These are phyloP conservation scores for Sipha flava DNA, from an alignment of 1,140 invertebrate genomes.

Conservation along the genomic window DNA sequence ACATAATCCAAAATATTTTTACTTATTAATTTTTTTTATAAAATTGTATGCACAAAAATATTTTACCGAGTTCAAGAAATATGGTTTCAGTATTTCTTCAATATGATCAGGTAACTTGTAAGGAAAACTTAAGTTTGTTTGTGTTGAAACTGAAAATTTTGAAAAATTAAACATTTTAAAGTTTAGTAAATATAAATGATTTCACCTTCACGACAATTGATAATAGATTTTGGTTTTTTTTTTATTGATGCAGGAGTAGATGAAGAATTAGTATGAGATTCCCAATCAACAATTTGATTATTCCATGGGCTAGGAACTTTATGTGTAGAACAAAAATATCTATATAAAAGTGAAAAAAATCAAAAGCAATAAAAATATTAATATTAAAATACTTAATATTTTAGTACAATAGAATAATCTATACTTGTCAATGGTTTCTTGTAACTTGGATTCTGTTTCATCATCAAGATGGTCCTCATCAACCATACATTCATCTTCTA, in stretches of 20 bases:
- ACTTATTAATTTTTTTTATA: background rate
- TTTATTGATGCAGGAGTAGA: background rate
- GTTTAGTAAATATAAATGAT: background rate
- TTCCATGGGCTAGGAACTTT: slow-evolving; percentile 28
- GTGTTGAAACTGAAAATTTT: slow-evolving; percentile 31
- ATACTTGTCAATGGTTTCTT: slow-evolving; percentile 35
- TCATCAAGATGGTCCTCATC: slow-evolving; percentile 23
- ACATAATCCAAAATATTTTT: background rate
- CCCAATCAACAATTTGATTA: slow-evolving; percentile 2
- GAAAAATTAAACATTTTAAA: background rate
- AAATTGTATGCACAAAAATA: background rate
- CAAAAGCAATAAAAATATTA: background rate
- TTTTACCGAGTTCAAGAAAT: slow-evolving; percentile 29
- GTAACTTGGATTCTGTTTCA: slow-evolving; percentile 30
- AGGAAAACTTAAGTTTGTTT: slow-evolving; percentile 33
- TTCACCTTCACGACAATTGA: background rate
- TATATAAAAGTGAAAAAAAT: background rate
- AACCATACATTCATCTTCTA: slow-evolving; percentile 31
- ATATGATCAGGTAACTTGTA: slow-evolving; percentile 31
- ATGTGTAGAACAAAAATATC: slow-evolving; percentile 8
- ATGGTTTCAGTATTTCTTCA: slow-evolving; percentile 34
- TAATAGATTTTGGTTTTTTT: background rate
- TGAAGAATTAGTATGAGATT: background rate
- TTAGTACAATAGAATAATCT: too few species aligned
- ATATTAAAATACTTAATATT: too few species aligned